Percentiles rank a stretch among this genome's conserved stretches.
These are phyloP conservation scores for Thelaira solivaga DNA, from an alignment of 2,888 invertebrate genomes.

Conservation along the genomic window DNA sequence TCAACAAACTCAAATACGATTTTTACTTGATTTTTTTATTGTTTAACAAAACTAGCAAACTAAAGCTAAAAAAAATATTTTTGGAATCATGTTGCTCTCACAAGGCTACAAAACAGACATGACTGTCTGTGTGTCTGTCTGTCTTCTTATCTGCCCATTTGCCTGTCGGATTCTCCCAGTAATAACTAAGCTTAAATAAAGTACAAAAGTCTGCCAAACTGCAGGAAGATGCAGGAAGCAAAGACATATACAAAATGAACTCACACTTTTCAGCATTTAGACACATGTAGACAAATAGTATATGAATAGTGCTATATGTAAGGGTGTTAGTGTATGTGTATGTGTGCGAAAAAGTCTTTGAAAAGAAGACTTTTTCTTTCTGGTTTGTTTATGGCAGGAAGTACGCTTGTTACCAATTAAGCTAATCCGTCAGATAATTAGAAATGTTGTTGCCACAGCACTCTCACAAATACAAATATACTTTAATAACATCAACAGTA, in stretches of 20 bases:
- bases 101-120: not conserved
- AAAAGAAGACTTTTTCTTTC: not conserved
- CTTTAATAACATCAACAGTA: not conserved
- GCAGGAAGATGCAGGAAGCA: not conserved
- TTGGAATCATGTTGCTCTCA: not conserved
- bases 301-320: too few species aligned
- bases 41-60: not conserved
- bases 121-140: not conserved
- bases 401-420: conserved; percentile 75
- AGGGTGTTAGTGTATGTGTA: not conserved
- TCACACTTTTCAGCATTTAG: not conserved
- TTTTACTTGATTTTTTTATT: too few species aligned
- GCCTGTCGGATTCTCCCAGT: too few species aligned
- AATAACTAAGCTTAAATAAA: conserved; percentile 31
- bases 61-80: not conserved
- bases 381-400: conserved; percentile 58
- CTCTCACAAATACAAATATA: not conserved
- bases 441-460: conserved; percentile 72
- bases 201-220: not conserved
- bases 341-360: conserved; percentile 8
- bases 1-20: too few species aligned
- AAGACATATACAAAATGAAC: not conserved
- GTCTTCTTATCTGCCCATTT: too few species aligned
- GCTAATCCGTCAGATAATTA: conserved; percentile 77
- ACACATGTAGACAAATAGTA: not conserved